A percentile compares a stretch with the other conserved stretches of the same genome.
These are phyloP conservation scores for Mormyrus proboscirostris DNA, from an alignment of 2,797 vertebrate genomes.

Conservation along the genomic window DNA sequence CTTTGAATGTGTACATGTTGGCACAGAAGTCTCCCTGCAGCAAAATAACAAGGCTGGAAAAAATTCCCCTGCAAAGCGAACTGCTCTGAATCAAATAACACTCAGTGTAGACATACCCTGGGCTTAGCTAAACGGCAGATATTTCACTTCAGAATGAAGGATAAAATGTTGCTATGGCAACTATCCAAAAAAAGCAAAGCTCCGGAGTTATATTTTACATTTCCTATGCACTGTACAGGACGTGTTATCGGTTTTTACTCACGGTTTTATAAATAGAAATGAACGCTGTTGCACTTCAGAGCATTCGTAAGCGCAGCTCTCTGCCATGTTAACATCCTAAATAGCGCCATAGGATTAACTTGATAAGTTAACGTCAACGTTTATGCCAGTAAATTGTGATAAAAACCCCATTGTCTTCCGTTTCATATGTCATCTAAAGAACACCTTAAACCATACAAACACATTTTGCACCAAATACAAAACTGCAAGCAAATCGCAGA, in stretches of 20 bases:
- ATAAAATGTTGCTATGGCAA: slow-evolving; percentile 50
- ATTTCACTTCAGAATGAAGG: slow-evolving; percentile 58
- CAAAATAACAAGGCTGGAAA: background rate
- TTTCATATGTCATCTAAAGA: background rate
- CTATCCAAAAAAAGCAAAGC: slow-evolving; percentile 51
- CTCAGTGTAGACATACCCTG: slow-evolving; percentile 58
- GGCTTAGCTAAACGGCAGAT: slow-evolving; percentile 64
- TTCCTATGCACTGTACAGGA: slow-evolving; percentile 5
- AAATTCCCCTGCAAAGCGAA: background rate
- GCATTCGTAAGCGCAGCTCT: background rate
- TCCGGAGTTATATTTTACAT: slow-evolving; percentile 46
- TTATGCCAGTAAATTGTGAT: background rate
- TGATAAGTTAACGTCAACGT: background rate
- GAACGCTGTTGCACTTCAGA: background rate
- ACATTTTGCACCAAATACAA: slow-evolving; percentile 10
- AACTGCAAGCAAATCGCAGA: background rate
- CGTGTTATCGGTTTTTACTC: background rate
- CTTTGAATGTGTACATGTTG: slow-evolving; percentile 34
- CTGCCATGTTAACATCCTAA: background rate
- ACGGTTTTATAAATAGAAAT: background rate
- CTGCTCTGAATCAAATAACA: slow-evolving; percentile 44
- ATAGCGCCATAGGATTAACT: background rate
- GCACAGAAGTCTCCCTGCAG: slow-evolving; percentile 5
- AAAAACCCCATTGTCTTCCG: background rate
- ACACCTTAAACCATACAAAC: slow-evolving; percentile 34